Conservation (phyloP, 2,888 invertebrate genomes). For the Tinea pellionella region DNA sequence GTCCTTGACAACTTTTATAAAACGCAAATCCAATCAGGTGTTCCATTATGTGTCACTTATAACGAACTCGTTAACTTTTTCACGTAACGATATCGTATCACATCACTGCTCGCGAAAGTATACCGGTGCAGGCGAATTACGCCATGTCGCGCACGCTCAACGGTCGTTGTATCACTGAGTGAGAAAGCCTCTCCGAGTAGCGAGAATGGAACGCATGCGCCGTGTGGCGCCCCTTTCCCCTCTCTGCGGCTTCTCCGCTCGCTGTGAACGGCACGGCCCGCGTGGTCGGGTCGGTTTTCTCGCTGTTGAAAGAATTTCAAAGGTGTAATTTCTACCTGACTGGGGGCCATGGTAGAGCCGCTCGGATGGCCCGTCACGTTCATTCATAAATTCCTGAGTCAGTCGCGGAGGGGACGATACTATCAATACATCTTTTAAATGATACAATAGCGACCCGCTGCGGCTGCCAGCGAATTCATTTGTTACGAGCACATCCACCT, state of each 20-base stretch:
- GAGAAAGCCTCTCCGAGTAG: constrained; percentile 47
- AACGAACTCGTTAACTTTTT: background rate
- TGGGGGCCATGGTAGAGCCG: constrained; percentile 46
- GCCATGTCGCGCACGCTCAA: constrained; percentile 60
- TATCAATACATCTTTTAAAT: constrained; percentile 31
- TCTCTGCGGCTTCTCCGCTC: constrained; percentile 63
- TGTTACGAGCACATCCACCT: constrained; percentile 27
- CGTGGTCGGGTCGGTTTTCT: constrained; percentile 33
- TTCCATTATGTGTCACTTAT: constrained; percentile 8
- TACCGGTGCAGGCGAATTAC: constrained; percentile 71
- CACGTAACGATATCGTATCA: constrained; percentile 48
- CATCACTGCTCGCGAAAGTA: constrained; percentile 68
- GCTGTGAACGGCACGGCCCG: constrained; percentile 25
- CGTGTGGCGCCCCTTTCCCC: constrained; percentile 51
- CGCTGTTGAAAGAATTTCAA: constrained; percentile 62
- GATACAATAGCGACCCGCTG: constrained; percentile 34
- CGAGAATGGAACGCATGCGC: constrained; percentile 60
- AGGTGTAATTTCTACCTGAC: constrained; percentile 67
- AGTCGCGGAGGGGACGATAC: constrained; percentile 31
- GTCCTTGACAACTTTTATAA: constrained; percentile 14
- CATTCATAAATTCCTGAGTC: constrained; percentile 67
- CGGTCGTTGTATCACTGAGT: constrained; percentile 53
- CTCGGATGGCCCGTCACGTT: constrained; percentile 59
- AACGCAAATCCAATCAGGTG: background rate
- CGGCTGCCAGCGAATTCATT: constrained; percentile 23